A percentile compares a stretch with the other conserved stretches of the same genome.
These are phyloP conservation scores for Chiridota heheva DNA, from an alignment of 35 echinoderm and acorn worm genomes.

Conservation along the genomic window DNA sequence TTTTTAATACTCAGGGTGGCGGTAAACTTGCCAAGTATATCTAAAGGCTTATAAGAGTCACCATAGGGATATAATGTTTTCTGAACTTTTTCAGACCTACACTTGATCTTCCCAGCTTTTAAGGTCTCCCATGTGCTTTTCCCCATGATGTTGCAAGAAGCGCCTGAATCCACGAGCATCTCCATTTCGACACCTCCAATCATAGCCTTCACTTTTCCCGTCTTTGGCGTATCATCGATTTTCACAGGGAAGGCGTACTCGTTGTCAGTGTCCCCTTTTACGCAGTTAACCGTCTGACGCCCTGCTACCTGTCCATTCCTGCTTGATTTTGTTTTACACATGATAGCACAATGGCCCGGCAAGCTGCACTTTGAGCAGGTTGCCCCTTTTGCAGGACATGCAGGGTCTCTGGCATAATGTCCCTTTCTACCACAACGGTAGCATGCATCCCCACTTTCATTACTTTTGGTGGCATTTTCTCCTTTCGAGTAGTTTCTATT, in stretches of 20 bases:
- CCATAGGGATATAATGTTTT: conserved; percentile 7
- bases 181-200: not conserved
- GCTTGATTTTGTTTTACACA: conserved; percentile 7
- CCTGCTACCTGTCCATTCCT: not conserved
- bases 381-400: not conserved
- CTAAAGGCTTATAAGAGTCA: conserved; percentile 1
- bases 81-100: not conserved
- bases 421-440: not conserved
- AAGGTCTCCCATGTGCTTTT: conserved; percentile 1
- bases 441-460: not conserved
- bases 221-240: not conserved
- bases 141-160: conserved; percentile 7
- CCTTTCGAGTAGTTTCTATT: too few species aligned
- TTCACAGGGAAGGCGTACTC: not conserved
- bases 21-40: conserved; percentile 10
- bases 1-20: not conserved
- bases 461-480: not conserved
- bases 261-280: not conserved
- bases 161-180: not conserved
- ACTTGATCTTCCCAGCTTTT: not conserved
- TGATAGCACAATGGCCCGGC: not conserved
- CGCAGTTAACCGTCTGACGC: not conserved
- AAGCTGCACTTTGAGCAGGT: not conserved
- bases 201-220: not conserved
- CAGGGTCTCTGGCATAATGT: not conserved